Percentiles rank a stretch among this genome's conserved stretches.
phyloP scores from a whole-genome alignment of 2,113 vertebrate species.

The Leucoraja erinaceus region DNA sequence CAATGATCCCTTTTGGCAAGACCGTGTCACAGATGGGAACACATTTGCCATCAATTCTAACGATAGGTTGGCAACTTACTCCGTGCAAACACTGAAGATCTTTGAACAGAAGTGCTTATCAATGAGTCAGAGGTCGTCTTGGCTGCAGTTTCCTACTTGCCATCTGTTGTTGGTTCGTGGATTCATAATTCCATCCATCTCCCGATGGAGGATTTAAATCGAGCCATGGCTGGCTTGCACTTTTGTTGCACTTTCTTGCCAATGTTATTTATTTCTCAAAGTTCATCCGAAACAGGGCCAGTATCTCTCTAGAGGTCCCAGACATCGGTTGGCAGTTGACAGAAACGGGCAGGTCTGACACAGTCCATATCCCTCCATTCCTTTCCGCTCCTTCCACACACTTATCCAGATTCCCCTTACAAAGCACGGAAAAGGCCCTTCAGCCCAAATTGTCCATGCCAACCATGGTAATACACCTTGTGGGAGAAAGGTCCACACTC shows the following conservation, averaged over 20 bases:
- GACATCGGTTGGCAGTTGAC: background rate
- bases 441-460: too few species aligned
- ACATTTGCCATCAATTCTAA: background rate
- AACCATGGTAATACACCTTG: too few species aligned
- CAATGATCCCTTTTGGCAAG: constrained; percentile 10
- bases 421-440: too few species aligned
- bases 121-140: background rate
- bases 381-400: too few species aligned
- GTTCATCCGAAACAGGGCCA: background rate
- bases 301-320: background rate
- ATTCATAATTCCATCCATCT: background rate
- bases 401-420: too few species aligned
- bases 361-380: too few species aligned
- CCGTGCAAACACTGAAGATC: background rate
- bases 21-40: background rate
- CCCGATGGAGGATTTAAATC: background rate
- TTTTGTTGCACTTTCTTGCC: background rate
- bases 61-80: background rate
- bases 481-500: too few species aligned
- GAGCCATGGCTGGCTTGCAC: background rate
- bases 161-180: constrained; percentile 2
- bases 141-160: background rate
- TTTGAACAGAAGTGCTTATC: constrained; percentile 30
- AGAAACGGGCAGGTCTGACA: too few species aligned
- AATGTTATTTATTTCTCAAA: background rate